Conservation (phyloP, 2,888 invertebrate genomes). For the Spicauda simplicius region DNA sequence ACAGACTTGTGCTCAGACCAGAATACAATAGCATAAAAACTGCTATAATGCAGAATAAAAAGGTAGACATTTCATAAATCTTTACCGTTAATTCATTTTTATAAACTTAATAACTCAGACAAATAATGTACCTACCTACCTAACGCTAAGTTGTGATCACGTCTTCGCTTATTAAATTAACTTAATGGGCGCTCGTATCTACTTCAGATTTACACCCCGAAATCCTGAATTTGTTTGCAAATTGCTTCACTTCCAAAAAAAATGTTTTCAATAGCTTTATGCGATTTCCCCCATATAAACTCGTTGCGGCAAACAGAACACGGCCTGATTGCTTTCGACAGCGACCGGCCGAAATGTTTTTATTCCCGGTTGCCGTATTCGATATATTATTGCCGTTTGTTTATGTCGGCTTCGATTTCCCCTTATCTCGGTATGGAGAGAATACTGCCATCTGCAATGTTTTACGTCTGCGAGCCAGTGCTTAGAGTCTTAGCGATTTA, state of each 20-base stretch:
- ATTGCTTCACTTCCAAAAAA: conserved; percentile 1
- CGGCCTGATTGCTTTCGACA: conserved; percentile 2
- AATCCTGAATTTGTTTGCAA: not conserved
- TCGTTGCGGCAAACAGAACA: conserved; percentile 4
- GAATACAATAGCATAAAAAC: not conserved
- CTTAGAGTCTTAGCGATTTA: not conserved
- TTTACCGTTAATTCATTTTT: not conserved
- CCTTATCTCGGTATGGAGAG: conserved; percentile 48
- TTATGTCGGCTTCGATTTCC: conserved; percentile 54
- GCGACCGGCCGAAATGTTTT: conserved; percentile 50
- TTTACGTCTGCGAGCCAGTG: not conserved
- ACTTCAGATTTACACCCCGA: not conserved
- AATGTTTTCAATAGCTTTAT: conserved; percentile 2
- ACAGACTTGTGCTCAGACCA: not conserved
- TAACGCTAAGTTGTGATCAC: too few species aligned
- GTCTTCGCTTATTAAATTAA: not conserved
- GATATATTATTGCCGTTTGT: conserved; percentile 67
- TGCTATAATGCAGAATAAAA: not conserved
- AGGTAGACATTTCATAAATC: not conserved
- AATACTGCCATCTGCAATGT: conserved; percentile 1
- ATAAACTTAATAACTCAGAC: not conserved
- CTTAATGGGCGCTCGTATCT: not conserved
- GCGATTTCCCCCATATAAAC: not conserved
- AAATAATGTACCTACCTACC: too few species aligned
- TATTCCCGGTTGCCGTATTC: conserved; percentile 56